Conservation (phyloP, 2,797 vertebrate genomes). For the Phoebastria nigripes region DNA sequence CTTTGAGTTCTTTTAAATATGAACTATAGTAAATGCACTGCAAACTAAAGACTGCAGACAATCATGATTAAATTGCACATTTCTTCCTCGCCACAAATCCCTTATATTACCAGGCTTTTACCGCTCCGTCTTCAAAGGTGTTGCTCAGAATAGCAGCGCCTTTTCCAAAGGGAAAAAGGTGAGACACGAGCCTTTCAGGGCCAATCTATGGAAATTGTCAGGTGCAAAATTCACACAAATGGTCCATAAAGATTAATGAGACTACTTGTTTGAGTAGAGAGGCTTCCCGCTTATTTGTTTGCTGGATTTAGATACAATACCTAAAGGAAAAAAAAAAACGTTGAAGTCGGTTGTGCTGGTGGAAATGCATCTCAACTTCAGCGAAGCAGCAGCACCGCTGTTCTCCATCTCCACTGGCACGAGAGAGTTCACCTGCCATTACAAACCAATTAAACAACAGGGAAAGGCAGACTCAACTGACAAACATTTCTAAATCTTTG, state of each 20-base stretch:
- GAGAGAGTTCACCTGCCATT: accelerated
- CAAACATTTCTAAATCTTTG: neutral
- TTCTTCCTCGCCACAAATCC: neutral
- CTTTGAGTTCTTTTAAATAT: slow-evolving; percentile 70
- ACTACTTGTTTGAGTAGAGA: neutral
- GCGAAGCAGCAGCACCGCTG: neutral
- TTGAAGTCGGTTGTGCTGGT: neutral
- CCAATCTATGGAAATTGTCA: neutral
- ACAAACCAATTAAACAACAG: neutral
- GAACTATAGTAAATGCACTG: slow-evolving; percentile 14
- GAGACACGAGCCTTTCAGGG: neutral
- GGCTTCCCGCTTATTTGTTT: neutral
- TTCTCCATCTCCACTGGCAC: accelerated
- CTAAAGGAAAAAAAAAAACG: neutral
- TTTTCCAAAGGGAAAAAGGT: neutral
- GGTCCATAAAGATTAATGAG: neutral
- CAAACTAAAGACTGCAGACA: slow-evolving; percentile 21
- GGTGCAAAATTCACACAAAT: neutral
- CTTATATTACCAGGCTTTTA: neutral
- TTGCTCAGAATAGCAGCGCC: neutral
- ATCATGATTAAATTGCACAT: neutral
- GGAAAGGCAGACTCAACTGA: neutral
- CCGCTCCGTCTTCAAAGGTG: neutral
- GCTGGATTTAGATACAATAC: neutral
- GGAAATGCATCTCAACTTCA: neutral